phyloP scores from a whole-genome alignment of 2,797 vertebrate species.

The Myotis planiceps region DNA sequence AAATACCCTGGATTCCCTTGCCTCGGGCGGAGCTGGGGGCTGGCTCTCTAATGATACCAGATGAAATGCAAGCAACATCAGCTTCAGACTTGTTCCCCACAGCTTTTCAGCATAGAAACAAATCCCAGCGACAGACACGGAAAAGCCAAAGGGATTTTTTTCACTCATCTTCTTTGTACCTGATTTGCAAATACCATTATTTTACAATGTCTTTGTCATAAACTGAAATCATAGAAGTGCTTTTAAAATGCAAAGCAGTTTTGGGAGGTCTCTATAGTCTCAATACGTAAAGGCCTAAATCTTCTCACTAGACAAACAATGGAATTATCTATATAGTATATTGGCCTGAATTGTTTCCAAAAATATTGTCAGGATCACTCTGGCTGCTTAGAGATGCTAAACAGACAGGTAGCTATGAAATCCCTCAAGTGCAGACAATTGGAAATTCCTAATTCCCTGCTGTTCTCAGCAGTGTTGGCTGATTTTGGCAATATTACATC shows the following conservation, averaged over 20 bases:
- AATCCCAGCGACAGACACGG: neutral
- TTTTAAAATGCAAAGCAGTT: conserved; percentile 40
- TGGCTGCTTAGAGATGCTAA: neutral
- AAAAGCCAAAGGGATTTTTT: neutral
- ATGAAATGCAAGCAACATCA: neutral
- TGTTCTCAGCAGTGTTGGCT: neutral
- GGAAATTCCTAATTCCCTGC: neutral
- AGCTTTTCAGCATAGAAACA: neutral
- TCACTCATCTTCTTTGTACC: neutral
- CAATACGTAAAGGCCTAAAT: conserved; percentile 65
- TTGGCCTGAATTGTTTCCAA: conserved; percentile 56
- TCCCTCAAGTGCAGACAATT: neutral
- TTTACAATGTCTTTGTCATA: neutral
- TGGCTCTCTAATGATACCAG: neutral
- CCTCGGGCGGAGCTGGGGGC: neutral
- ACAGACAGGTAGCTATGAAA: neutral
- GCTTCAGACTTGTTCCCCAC: neutral
- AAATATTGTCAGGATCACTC: conserved; percentile 59
- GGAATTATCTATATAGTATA: conserved; percentile 60
- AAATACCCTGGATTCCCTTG: neutral
- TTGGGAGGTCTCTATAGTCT: conserved; percentile 45
- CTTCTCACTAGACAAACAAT: conserved; percentile 55
- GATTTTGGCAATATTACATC: neutral
- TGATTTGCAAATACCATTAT: conserved; percentile 27
- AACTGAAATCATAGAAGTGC: neutral